Percentiles rank a stretch among this genome's conserved stretches.
phyloP scores from a whole-genome alignment of 2,113 vertebrate species.

The Acanthisitta chloris region DNA sequence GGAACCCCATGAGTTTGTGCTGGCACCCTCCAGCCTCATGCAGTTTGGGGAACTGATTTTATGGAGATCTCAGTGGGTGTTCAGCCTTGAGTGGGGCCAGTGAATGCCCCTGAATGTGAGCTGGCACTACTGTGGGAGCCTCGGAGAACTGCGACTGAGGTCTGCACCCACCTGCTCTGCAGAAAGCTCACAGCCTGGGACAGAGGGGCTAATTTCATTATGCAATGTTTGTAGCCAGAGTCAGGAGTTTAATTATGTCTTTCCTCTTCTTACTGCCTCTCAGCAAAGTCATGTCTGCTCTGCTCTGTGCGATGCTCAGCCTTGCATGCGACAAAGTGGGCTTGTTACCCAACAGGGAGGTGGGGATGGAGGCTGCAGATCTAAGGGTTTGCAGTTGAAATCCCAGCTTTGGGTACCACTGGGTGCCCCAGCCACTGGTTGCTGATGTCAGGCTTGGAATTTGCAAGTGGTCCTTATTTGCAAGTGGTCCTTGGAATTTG shows the following conservation, averaged over 20 bases:
- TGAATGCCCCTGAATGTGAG: not conserved
- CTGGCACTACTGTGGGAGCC: not conserved
- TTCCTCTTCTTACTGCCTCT: not conserved
- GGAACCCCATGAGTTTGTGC: accelerated
- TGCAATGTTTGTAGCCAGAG: not conserved
- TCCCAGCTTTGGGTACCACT: not conserved
- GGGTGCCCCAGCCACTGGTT: accelerated
- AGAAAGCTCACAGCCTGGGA: not conserved
- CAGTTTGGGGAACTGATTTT: not conserved
- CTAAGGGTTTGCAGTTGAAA: not conserved
- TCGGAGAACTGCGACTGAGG: not conserved
- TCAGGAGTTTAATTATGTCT: not conserved
- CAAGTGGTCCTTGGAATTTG: no score
- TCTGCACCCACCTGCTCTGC: not conserved
- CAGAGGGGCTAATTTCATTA: not conserved
- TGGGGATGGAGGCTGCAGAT: not conserved
- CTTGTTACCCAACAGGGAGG: not conserved
- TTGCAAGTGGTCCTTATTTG: not conserved
- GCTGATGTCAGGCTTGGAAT: not conserved
- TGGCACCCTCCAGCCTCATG: not conserved
- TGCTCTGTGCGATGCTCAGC: not conserved
- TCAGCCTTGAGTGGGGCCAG: not conserved
- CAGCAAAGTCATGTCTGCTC: not conserved
- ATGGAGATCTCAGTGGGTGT: not conserved
- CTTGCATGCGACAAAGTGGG: not conserved